These are phyloP conservation scores for Thumatha senex DNA, from an alignment of 2,888 invertebrate species.

Conservation along the genomic window DNA sequence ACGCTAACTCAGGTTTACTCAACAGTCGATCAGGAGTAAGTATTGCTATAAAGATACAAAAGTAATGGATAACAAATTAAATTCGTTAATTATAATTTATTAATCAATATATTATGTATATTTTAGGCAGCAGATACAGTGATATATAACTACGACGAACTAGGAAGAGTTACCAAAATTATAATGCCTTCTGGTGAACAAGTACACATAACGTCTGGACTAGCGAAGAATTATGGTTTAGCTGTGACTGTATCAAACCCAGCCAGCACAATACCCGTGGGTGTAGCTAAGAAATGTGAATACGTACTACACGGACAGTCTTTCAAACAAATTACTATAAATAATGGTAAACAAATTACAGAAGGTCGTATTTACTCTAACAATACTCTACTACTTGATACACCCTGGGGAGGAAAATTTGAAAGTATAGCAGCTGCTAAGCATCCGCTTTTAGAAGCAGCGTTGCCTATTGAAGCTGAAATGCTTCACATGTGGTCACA, in stretches of 20 bases:
- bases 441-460: constrained; percentile 92
- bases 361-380: constrained; percentile 90
- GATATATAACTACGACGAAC: constrained; percentile 95
- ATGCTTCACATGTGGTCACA: constrained; percentile 96
- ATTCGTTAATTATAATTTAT: background rate
- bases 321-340: constrained; percentile 87
- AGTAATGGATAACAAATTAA: background rate
- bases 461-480: constrained; percentile 93
- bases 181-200: constrained; percentile 96
- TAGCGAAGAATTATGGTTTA: constrained; percentile 90
- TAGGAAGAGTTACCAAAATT: constrained; percentile 93
- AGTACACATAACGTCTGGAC: constrained; percentile 89
- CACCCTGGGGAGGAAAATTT: constrained; percentile 89
- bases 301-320: constrained; percentile 85
- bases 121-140: constrained; percentile 92
- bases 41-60: constrained; percentile 23
- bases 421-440: constrained; percentile 91
- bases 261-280: constrained; percentile 78
- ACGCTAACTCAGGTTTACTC: constrained; percentile 93
- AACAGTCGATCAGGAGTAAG: constrained; percentile 92
- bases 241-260: constrained; percentile 87
- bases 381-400: constrained; percentile 89
- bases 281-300: constrained; percentile 83
- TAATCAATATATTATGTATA: constrained; percentile 15
- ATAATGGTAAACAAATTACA: constrained; percentile 88